phyloP scores from a whole-genome alignment of 1,140 invertebrate genomes.

The Hormaphis cornu region DNA sequence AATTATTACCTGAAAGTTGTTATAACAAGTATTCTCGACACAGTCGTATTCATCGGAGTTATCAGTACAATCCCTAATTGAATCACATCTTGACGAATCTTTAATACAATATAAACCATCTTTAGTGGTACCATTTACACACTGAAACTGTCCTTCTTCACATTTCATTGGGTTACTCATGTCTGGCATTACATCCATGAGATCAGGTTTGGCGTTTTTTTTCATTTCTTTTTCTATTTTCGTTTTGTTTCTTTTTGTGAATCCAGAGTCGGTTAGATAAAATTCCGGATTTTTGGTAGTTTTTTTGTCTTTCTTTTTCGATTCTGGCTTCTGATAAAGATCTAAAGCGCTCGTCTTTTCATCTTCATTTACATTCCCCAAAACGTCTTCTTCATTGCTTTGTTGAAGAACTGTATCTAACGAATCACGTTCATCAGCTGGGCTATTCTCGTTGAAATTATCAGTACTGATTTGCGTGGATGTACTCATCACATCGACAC shows the following conservation, averaged over 20 bases:
- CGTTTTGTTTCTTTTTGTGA: slow-evolving; percentile 14
- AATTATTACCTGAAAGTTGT: slow-evolving; percentile 47
- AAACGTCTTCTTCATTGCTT: neutral
- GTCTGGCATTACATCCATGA: neutral
- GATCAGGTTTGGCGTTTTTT: slow-evolving; percentile 11
- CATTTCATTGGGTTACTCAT: slow-evolving; percentile 30
- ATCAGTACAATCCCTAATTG: slow-evolving; percentile 53
- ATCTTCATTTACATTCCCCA: neutral
- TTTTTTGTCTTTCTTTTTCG: slow-evolving; percentile 35
- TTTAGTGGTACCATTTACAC: slow-evolving; percentile 48
- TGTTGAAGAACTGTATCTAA: neutral
- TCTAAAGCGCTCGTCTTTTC: slow-evolving; percentile 6
- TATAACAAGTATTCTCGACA: slow-evolving; percentile 48
- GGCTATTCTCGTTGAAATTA: neutral
- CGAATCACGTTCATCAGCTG: neutral
- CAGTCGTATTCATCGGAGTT: slow-evolving; percentile 56
- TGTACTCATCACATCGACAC: neutral
- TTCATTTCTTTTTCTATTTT: slow-evolving; percentile 21
- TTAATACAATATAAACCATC: slow-evolving; percentile 50
- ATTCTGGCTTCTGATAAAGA: slow-evolving; percentile 32
- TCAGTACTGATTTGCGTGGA: neutral
- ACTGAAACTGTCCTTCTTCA: slow-evolving; percentile 51
- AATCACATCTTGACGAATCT: slow-evolving; percentile 50
- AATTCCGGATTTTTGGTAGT: slow-evolving; percentile 29
- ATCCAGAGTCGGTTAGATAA: neutral